phyloP scores from a whole-genome alignment of 2,888 invertebrate genomes.

The Pristionchus maxplancki region DNA sequence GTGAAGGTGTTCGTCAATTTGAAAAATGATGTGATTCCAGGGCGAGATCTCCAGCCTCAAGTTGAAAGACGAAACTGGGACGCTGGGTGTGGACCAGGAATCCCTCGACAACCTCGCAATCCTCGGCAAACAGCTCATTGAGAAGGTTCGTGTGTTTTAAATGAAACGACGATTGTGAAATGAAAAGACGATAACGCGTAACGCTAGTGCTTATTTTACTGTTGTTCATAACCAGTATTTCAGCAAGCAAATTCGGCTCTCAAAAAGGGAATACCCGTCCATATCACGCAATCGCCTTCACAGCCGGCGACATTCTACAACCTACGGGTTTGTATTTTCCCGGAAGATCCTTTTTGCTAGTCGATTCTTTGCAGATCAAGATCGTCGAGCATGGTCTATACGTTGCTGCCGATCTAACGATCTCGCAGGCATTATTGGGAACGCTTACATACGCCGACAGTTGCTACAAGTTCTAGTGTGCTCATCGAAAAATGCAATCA shows the following conservation, averaged over 20 bases:
- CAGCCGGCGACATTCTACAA: constrained; percentile 72
- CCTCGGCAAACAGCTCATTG: constrained; percentile 39
- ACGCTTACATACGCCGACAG: not conserved
- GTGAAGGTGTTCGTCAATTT: too few relatives aligned
- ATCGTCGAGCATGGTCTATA: constrained; percentile 74
- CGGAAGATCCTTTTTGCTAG: too few relatives aligned
- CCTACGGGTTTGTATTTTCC: constrained; percentile 56
- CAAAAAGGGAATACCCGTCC: constrained; percentile 70
- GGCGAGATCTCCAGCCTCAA: too few relatives aligned
- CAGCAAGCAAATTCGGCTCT: constrained; percentile 74
- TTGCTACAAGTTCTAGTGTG: too few relatives aligned
- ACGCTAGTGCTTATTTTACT: too few relatives aligned
- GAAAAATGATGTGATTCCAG: too few relatives aligned
- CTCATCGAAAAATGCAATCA: too few relatives aligned
- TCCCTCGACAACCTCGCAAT: constrained; percentile 68
- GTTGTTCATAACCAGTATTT: too few relatives aligned
- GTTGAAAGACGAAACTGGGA: constrained; percentile 47
- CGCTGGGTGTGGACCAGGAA: constrained; percentile 71
- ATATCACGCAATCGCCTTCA: constrained; percentile 64
- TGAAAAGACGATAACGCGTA: too few relatives aligned
- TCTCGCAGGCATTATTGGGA: constrained; percentile 67
- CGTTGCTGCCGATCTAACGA: constrained; percentile 72
- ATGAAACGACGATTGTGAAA: too few relatives aligned
- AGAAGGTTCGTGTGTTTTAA: not conserved
- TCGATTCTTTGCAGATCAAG: not conserved